Percentiles rank a stretch among this genome's conserved stretches.
Evolutionary conservation across 1,140 invertebrate species (phyloP).

Genomic region (Apolygus lucorum): DNA sequence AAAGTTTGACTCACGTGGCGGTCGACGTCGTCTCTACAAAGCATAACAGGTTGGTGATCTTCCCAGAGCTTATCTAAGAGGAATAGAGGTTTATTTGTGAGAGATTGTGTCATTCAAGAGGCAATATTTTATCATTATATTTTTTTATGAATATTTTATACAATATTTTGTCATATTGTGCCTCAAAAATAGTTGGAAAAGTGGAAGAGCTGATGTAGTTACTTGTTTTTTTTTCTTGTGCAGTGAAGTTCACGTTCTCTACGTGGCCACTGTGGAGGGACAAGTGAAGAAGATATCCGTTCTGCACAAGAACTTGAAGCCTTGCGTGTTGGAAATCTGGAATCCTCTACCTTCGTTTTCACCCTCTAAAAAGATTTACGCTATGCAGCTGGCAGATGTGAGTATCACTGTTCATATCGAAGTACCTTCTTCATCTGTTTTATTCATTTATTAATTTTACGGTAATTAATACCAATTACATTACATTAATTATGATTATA

Average conservation of each 20-base stretch:
- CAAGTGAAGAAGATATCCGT: slow-evolving; percentile 73
- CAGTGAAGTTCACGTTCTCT: slow-evolving; percentile 58
- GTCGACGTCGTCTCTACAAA: slow-evolving; percentile 65
- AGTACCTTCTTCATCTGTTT: neutral
- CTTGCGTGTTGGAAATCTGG: slow-evolving; percentile 81
- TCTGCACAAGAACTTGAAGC: slow-evolving; percentile 53
- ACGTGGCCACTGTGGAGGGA: slow-evolving; percentile 65
- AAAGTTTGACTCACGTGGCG: slow-evolving; percentile 69
- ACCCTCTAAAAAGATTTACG: slow-evolving; percentile 25
- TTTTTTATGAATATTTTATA: too few relatives aligned
- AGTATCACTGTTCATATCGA: neutral
- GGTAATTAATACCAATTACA: too few relatives aligned
- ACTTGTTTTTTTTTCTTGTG: slow-evolving; percentile 21
- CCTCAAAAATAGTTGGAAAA: too few relatives aligned
- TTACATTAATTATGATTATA: too few relatives aligned
- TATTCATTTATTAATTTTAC: too few relatives aligned
- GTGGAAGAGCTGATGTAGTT: too few relatives aligned
- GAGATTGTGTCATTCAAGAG: too few relatives aligned
- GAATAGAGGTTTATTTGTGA: too few relatives aligned
- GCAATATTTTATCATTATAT: too few relatives aligned
- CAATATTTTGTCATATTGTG: too few relatives aligned
- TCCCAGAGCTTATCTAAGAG: too few relatives aligned
- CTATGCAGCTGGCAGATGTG: slow-evolving; percentile 24
- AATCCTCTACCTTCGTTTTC: slow-evolving; percentile 51
- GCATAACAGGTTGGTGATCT: slow-evolving; percentile 42